Conservation (phyloP, 2,113 vertebrate species). For the Callospermophilus lateralis region DNA sequence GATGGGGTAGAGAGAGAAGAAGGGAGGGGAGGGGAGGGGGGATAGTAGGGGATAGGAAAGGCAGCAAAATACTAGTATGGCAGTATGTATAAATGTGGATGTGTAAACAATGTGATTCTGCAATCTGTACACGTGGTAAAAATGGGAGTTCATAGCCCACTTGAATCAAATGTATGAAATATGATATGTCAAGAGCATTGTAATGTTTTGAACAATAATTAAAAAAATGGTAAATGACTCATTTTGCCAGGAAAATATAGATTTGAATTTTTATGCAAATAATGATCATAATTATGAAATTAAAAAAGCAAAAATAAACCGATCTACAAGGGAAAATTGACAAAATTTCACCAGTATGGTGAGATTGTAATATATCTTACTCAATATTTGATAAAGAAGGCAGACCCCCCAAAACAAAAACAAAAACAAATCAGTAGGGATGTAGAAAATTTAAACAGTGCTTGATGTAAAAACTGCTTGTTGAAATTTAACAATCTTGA, state of each 20-base stretch:
- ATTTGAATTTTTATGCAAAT: slow-evolving; percentile 14
- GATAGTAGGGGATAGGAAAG: too few species aligned
- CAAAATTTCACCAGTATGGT: background rate
- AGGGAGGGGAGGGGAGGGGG: too few species aligned
- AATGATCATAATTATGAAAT: background rate
- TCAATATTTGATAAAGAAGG: background rate
- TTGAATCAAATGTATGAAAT: too few species aligned
- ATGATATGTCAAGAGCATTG: too few species aligned
- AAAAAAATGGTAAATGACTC: background rate
- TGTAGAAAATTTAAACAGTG: background rate
- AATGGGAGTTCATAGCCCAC: too few species aligned
- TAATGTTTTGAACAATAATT: too few species aligned
- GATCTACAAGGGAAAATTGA: slow-evolving; percentile 14
- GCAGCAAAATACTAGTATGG: too few species aligned
- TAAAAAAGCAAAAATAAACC: background rate
- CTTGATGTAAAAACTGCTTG: background rate
- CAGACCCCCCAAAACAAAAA: background rate
- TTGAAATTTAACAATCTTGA: background rate
- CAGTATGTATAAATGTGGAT: too few species aligned
- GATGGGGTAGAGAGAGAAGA: too few species aligned
- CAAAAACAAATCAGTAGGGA: background rate
- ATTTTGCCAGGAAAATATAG: background rate
- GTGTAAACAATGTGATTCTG: too few species aligned
- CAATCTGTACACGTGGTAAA: too few species aligned
- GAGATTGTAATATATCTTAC: background rate